These are phyloP conservation scores for Heliconius hortense DNA, from an alignment of 2,888 invertebrate genomes.

Conservation along the genomic window DNA sequence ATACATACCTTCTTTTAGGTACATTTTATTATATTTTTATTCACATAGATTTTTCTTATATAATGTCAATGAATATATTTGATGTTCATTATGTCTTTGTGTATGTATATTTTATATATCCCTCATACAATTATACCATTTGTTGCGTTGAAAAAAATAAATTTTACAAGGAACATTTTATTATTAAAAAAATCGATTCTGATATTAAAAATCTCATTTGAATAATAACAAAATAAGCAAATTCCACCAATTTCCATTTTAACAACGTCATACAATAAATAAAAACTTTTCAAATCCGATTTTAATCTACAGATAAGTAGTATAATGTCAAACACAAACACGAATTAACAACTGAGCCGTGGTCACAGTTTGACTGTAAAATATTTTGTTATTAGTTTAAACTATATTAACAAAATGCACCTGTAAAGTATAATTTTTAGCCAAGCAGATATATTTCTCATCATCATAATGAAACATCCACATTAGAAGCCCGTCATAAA, in stretches of 20 bases:
- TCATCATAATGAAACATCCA: background rate
- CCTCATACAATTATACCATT: background rate
- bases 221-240: background rate
- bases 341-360: background rate
- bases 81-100: background rate
- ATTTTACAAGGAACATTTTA: background rate
- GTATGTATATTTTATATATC: background rate
- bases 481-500: constrained; percentile 28
- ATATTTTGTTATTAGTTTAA: constrained; percentile 3
- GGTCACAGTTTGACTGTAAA: background rate
- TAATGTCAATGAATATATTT: background rate
- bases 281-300: constrained; percentile 10
- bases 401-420: constrained; percentile 8
- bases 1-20: constrained; percentile 8
- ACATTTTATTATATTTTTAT: constrained; percentile 11
- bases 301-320: background rate
- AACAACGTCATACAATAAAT: background rate
- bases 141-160: background rate
- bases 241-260: background rate
- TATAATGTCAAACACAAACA: background rate
- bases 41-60: background rate
- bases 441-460: background rate
- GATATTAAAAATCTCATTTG: background rate
- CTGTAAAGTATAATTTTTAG: background rate
- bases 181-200: background rate